Percentiles rank a stretch among this genome's conserved stretches.
phyloP scores from a whole-genome alignment of 2,113 vertebrate species.

The Osmerus eperlanus region DNA sequence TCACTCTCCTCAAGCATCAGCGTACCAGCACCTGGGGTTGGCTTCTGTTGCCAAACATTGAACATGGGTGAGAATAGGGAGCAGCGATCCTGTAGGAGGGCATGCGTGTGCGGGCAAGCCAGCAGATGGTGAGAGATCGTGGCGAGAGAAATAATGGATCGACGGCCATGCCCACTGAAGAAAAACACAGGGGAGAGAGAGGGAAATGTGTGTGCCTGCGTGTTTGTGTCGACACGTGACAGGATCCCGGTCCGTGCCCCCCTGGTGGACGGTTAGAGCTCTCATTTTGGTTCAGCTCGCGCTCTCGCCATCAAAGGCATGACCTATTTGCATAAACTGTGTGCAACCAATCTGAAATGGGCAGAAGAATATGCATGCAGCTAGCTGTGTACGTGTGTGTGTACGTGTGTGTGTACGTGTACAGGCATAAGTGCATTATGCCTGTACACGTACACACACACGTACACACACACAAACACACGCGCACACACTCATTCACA shows the following conservation, averaged over 20 bases:
- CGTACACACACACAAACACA: not conserved
- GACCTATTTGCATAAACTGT: conserved; percentile 37
- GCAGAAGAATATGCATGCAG: conserved; percentile 10
- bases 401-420: too few relatives aligned
- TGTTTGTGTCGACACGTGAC: not conserved
- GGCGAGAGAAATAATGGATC: conserved; percentile 14
- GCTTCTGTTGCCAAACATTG: conserved; percentile 21
- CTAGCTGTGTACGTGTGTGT: too few relatives aligned
- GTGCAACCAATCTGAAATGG: conserved; percentile 6
- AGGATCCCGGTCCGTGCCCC: not conserved
- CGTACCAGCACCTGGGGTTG: conserved; percentile 22
- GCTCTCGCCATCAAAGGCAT: conserved; percentile 4
- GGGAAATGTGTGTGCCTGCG: conserved; percentile 11
- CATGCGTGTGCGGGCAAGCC: not conserved
- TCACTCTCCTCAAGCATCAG: conserved; percentile 19
- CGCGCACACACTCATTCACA: conserved; percentile 11
- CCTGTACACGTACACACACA: not conserved
- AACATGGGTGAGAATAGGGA: conserved; percentile 10
- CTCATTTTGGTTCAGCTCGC: conserved; percentile 4
- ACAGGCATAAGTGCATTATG: too few relatives aligned
- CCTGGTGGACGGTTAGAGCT: not conserved
- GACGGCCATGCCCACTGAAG: conserved; percentile 4
- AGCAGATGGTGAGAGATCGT: conserved; percentile 24
- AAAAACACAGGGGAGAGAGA: conserved; percentile 11
- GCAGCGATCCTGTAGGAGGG: conserved; percentile 23